Conservation (phyloP, 2,113 vertebrate genomes). For the Jacana jacana region DNA sequence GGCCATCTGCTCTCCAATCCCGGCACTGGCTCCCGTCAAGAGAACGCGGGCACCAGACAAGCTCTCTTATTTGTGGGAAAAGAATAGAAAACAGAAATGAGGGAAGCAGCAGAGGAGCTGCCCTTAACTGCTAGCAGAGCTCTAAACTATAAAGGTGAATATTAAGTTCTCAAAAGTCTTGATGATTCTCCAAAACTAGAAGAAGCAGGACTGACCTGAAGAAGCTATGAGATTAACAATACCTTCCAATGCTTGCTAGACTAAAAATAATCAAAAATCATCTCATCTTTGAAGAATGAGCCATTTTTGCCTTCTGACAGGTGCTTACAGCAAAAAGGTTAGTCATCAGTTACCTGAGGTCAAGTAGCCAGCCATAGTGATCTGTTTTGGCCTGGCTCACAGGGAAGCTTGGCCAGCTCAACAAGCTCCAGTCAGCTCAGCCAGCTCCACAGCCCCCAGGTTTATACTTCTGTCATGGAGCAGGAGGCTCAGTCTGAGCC, state of each 20-base stretch:
- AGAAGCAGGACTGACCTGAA: neutral
- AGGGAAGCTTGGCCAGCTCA: neutral
- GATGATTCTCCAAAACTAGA: neutral
- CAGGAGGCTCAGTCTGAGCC: neutral
- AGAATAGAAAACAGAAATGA: neutral
- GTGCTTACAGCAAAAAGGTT: neutral
- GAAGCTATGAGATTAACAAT: neutral
- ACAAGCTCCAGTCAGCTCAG: neutral
- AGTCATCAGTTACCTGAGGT: neutral
- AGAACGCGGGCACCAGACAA: conserved; percentile 79
- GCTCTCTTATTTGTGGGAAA: conserved; percentile 55
- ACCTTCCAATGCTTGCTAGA: neutral
- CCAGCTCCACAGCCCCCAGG: neutral
- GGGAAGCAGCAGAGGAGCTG: neutral
- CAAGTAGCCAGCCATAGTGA: neutral
- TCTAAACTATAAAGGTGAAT: neutral
- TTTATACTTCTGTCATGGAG: neutral
- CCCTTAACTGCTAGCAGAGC: neutral
- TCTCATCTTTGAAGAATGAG: neutral
- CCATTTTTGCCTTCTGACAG: neutral
- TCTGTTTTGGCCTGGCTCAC: neutral
- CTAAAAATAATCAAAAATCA: neutral
- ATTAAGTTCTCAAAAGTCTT: neutral
- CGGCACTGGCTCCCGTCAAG: conserved; percentile 84
- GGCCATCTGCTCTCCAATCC: conserved; percentile 87